These are phyloP conservation scores for Spodoptera littoralis DNA, from an alignment of 2,888 invertebrate genomes.

Conservation along the genomic window DNA sequence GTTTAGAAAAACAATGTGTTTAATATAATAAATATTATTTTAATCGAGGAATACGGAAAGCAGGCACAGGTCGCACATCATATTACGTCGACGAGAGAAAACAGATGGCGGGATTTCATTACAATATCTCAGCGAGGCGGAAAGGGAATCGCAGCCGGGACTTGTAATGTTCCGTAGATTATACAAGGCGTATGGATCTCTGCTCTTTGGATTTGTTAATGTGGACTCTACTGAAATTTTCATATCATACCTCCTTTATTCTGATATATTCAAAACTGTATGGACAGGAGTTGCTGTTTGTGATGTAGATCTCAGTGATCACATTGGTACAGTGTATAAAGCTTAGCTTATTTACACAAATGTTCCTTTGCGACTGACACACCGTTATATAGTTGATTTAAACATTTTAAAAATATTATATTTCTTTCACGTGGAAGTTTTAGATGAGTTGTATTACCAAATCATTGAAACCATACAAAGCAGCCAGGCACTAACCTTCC, in stretches of 20 bases:
- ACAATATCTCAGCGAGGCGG: slow-evolving; percentile 83
- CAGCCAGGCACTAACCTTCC: slow-evolving; percentile 9
- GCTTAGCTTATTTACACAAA: not conserved
- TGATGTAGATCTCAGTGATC: too few species aligned
- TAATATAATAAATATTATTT: slow-evolving; percentile 62
- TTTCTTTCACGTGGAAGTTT: slow-evolving; percentile 3
- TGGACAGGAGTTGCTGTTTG: not conserved
- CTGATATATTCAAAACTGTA: slow-evolving; percentile 23
- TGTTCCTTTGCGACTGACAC: not conserved
- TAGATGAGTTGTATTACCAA: slow-evolving; percentile 18
- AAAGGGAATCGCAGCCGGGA: slow-evolving; percentile 79
- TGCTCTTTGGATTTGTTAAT: slow-evolving; percentile 69
- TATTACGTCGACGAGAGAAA: slow-evolving; percentile 80
- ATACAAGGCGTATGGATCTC: slow-evolving; percentile 76
- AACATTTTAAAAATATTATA: not conserved
- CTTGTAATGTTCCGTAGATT: slow-evolving; percentile 78
- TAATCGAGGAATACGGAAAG: slow-evolving; percentile 71
- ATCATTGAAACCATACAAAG: slow-evolving; percentile 28
- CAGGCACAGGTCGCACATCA: slow-evolving; percentile 76
- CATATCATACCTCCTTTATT: slow-evolving; percentile 44
- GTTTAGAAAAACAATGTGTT: slow-evolving; percentile 38
- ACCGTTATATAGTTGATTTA: too few species aligned
- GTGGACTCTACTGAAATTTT: slow-evolving; percentile 55
- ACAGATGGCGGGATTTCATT: slow-evolving; percentile 86
- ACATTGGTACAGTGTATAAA: too few species aligned